A percentile compares a stretch with the other conserved stretches of the same genome.
Conservation (phyloP, 64 coral and sea anemone genomes). For the Orbicella faveolata region DNA sequence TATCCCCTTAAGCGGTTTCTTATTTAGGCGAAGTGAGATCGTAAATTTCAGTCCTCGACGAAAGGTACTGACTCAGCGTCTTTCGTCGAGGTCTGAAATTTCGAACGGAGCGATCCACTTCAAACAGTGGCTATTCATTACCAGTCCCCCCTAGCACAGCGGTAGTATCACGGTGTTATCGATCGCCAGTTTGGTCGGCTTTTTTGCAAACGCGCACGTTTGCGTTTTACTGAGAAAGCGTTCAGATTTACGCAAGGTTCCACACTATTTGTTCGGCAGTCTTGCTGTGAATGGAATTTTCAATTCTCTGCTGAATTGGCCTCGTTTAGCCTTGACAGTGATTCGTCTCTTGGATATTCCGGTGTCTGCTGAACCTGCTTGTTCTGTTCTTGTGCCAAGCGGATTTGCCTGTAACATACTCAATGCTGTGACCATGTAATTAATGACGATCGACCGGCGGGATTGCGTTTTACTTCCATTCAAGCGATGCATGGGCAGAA, state of each 20-base stretch:
- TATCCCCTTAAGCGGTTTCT: too few species aligned
- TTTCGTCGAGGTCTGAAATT: too few species aligned
- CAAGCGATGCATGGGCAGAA: not conserved
- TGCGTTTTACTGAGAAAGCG: not conserved
- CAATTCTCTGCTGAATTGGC: not conserved
- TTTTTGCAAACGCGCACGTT: not conserved
- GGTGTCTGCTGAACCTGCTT: not conserved
- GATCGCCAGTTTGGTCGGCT: too few species aligned
- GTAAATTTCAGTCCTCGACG: too few species aligned
- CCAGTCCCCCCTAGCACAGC: too few species aligned
- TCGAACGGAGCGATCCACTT: too few species aligned
- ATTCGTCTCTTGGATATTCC: not conserved
- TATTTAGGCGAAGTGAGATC: too few species aligned
- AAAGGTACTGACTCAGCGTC: too few species aligned
- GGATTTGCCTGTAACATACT: not conserved
- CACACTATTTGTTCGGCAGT: not conserved
- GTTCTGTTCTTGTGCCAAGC: not conserved
- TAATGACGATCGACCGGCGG: not conserved
- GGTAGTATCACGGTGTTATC: too few species aligned
- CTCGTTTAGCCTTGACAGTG: not conserved
- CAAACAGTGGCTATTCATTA: too few species aligned
- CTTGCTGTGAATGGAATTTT: not conserved
- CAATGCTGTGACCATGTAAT: not conserved
- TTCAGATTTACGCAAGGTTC: not conserved
- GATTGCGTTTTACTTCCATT: constrained; percentile 3